Conservation (phyloP, 2,888 invertebrate species). For the Rhamphomyia laevipes region DNA sequence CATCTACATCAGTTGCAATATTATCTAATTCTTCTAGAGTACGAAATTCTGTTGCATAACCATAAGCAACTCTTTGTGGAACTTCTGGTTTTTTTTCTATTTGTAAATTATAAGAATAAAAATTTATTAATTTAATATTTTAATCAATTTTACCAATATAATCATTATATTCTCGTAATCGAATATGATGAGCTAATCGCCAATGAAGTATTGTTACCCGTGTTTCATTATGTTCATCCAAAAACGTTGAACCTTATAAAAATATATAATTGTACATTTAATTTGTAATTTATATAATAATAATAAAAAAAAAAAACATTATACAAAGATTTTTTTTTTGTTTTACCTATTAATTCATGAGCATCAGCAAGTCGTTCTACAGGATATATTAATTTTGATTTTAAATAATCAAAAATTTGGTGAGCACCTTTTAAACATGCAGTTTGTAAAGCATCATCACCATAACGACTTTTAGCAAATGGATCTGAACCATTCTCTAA, state of each 20-base stretch:
- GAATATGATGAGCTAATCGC: slow-evolving; percentile 62
- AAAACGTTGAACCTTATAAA: slow-evolving; percentile 60
- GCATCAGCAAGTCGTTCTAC: slow-evolving; percentile 68
- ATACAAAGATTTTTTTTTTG: slow-evolving; percentile 4
- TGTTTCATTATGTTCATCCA: slow-evolving; percentile 76
- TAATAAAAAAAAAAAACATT: too few relatives aligned
- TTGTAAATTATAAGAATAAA: background rate
- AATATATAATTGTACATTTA: background rate
- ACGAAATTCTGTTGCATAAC: slow-evolving; percentile 61
- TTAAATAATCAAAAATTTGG: slow-evolving; percentile 58
- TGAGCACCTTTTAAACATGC: slow-evolving; percentile 71
- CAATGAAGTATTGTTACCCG: slow-evolving; percentile 60
- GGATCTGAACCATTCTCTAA: slow-evolving; percentile 72
- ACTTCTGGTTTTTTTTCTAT: slow-evolving; percentile 43
- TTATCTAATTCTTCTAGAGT: slow-evolving; percentile 58
- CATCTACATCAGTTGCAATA: slow-evolving; percentile 68
- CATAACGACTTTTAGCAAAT: slow-evolving; percentile 60
- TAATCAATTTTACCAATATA: slow-evolving; percentile 25
- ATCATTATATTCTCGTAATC: slow-evolving; percentile 34
- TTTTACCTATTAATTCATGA: slow-evolving; percentile 64
- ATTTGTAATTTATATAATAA: too few relatives aligned
- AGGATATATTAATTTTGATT: slow-evolving; percentile 48
- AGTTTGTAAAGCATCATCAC: slow-evolving; percentile 81
- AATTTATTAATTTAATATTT: background rate
- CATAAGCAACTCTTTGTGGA: slow-evolving; percentile 49